Evolutionary conservation across 92 coral and sea anemone genomes (phyloP).

Genomic region (Pocillopora meandrina): DNA sequence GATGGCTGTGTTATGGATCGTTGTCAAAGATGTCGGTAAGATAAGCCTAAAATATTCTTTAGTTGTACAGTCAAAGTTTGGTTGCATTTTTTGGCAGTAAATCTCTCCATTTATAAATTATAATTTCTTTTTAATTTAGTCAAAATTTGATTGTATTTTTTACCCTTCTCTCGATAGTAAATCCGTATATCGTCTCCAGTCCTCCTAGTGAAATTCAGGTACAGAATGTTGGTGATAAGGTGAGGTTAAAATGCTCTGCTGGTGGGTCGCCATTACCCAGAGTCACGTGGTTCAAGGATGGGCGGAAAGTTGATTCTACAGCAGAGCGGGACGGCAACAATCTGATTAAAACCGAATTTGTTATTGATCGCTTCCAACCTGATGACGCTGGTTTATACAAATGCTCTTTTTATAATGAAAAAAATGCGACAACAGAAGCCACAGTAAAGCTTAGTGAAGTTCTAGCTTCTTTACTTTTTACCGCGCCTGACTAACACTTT

Average conservation of each 20-base stretch:
- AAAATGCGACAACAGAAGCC: background rate
- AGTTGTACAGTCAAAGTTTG: too few relatives aligned
- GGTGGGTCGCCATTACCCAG: background rate
- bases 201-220: background rate
- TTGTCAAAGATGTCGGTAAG: background rate
- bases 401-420: background rate
- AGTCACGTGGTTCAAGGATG: background rate
- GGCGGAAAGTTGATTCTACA: background rate
- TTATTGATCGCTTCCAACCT: background rate
- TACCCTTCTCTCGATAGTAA: background rate
- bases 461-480: too few relatives aligned
- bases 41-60: background rate
- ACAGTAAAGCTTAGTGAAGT: background rate
- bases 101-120: too few relatives aligned
- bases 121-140: too few relatives aligned
- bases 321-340: background rate
- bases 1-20: background rate
- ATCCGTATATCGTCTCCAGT: background rate
- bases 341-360: background rate
- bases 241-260: background rate
- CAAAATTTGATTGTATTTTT: background rate
- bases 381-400: background rate
- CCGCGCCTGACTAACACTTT: too few relatives aligned
- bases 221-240: background rate
- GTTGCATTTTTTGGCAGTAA: too few relatives aligned